These are phyloP conservation scores for Pollenia labialis DNA, from an alignment of 2,888 invertebrate species.

Conservation along the genomic window DNA sequence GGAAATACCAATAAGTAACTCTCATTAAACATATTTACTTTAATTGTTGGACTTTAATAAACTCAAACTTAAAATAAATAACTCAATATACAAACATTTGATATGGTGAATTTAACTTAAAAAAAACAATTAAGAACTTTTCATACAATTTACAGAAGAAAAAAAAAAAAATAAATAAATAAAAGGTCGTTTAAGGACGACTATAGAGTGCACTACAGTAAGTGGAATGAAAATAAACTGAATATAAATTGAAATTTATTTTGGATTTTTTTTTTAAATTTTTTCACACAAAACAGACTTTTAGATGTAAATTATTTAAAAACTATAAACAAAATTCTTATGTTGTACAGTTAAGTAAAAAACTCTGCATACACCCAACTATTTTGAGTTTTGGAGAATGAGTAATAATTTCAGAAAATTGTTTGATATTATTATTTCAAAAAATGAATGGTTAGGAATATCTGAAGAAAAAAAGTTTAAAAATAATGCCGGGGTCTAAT, in stretches of 20 bases:
- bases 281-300: no score
- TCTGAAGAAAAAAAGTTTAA: no score
- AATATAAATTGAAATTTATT: background rate
- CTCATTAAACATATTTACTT: conserved; percentile 53
- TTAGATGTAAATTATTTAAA: no score
- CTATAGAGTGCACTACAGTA: conserved; percentile 7
- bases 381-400: no score
- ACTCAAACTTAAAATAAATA: conserved; percentile 39
- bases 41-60: conserved; percentile 67
- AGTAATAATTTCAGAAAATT: no score
- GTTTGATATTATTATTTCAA: no score
- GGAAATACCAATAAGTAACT: background rate
- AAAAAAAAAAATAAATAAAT: background rate
- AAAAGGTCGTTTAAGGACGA: background rate
- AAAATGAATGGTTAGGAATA: no score
- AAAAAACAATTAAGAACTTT: conserved; percentile 32
- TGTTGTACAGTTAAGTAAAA: no score
- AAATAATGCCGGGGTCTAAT: no score
- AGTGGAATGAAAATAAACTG: background rate
- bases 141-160: conserved; percentile 38
- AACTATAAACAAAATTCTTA: no score
- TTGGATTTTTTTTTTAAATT: no score
- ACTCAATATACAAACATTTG: conserved; percentile 43
- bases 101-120: conserved; percentile 19
- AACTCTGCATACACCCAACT: no score